phyloP scores from a whole-genome alignment of 1,140 invertebrate genomes.

The Stratiolaelaps scimitus region DNA sequence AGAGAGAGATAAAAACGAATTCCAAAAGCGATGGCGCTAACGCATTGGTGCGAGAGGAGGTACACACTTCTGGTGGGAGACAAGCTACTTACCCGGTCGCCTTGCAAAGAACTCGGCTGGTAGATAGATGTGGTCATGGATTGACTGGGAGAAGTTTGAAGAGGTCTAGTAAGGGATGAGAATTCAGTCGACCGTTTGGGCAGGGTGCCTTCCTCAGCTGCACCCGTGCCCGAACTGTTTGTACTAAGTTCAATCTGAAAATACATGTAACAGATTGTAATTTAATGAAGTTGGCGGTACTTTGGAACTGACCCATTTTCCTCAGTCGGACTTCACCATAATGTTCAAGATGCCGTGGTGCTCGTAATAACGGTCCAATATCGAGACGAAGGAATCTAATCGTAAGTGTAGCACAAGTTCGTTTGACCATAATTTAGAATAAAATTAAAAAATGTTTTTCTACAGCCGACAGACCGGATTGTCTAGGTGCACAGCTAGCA shows the following conservation, averaged over 20 bases:
- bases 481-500: no score
- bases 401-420: no score
- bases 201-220: constrained; percentile 27
- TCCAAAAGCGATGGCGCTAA: neutral
- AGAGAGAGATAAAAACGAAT: neutral
- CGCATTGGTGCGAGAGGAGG: neutral
- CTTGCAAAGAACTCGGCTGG: neutral
- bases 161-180: constrained; percentile 22
- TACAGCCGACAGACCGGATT: no score
- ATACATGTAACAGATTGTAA: no score
- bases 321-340: no score
- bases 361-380: no score
- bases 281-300: no score
- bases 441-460: no score
- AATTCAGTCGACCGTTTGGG: constrained; percentile 19
- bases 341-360: no score
- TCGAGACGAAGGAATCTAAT: no score
- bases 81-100: neutral
- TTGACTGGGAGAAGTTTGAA: constrained; percentile 28
- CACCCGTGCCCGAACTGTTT: constrained; percentile 25
- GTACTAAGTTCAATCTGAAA: constrained; percentile 14
- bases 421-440: no score
- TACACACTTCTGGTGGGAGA: neutral
- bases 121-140: neutral
- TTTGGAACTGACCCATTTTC: no score